Percentiles rank a stretch among this genome's conserved stretches.
Evolutionary conservation across 2,888 invertebrate genomes (phyloP).

Genomic region (Pollenia griseotomentosa): DNA sequence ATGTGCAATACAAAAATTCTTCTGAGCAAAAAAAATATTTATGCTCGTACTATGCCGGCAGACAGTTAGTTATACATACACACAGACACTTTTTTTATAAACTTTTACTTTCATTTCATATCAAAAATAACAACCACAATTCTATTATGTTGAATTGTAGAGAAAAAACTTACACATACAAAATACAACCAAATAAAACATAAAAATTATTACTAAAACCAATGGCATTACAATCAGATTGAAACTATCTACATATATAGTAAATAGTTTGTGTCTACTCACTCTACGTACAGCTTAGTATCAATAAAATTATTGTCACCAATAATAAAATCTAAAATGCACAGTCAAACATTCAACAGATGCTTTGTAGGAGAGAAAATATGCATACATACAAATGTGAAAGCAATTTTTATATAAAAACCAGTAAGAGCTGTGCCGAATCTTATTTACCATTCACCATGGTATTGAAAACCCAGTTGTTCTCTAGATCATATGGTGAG

Average conservation of each 20-base stretch:
- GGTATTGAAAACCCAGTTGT: too few relatives aligned
- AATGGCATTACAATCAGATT: constrained; percentile 29
- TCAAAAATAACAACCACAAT: constrained; percentile 53
- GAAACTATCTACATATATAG: neutral
- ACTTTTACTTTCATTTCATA: constrained; percentile 68
- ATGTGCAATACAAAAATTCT: constrained; percentile 8
- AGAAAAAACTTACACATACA: neutral
- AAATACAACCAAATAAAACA: constrained; percentile 11
- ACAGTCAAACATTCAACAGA: constrained; percentile 30
- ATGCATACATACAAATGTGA: too few relatives aligned
- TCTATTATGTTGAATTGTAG: constrained; percentile 19
- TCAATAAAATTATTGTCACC: constrained; percentile 68
- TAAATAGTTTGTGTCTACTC: neutral
- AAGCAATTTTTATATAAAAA: too few relatives aligned
- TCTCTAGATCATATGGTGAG: too few relatives aligned
- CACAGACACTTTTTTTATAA: neutral
- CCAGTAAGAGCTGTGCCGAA: too few relatives aligned
- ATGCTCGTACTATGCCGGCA: constrained; percentile 23
- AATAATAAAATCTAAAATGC: constrained; percentile 47
- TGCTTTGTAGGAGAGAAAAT: neutral
- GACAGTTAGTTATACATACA: neutral
- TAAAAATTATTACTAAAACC: constrained; percentile 47
- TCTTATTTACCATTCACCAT: too few relatives aligned
- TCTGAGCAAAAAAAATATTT: neutral
- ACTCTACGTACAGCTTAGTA: constrained; percentile 26